phyloP scores from a whole-genome alignment of 2,888 invertebrate species.

The Argyresthia goedartella region DNA sequence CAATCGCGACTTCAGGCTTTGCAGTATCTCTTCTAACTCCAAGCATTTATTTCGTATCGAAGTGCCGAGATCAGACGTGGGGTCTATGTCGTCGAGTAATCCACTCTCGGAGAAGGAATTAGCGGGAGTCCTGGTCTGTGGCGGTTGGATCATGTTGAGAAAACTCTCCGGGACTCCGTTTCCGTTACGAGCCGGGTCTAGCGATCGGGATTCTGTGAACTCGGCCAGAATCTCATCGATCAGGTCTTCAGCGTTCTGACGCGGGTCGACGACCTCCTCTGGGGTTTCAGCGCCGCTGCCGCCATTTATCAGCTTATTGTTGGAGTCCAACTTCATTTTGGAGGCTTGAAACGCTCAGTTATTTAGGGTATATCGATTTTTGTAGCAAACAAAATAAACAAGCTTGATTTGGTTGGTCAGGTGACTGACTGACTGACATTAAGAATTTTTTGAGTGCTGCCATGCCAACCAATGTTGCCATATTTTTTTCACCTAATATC shows the following conservation, averaged over 20 bases:
- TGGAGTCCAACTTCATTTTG: slow-evolving; percentile 64
- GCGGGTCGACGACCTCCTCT: slow-evolving; percentile 53
- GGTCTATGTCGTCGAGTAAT: slow-evolving; percentile 61
- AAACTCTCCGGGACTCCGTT: slow-evolving; percentile 48
- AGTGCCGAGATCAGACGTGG: slow-evolving; percentile 57
- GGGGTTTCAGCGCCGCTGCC: slow-evolving; percentile 52
- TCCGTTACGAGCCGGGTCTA: slow-evolving; percentile 37
- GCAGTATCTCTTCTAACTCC: slow-evolving; percentile 63
- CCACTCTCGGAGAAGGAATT: slow-evolving; percentile 58
- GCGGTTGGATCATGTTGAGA: slow-evolving; percentile 55
- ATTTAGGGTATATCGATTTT: slow-evolving; percentile 31
- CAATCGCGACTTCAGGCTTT: slow-evolving; percentile 59
- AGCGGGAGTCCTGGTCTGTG: slow-evolving; percentile 55
- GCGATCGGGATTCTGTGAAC: slow-evolving; percentile 53
- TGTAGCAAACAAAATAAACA: slow-evolving; percentile 56
- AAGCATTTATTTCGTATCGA: slow-evolving; percentile 64
- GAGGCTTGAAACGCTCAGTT: slow-evolving; percentile 6
- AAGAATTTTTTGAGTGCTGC: too few relatives aligned
- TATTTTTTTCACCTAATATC: too few relatives aligned
- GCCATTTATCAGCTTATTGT: slow-evolving; percentile 61
- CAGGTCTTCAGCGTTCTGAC: slow-evolving; percentile 61
- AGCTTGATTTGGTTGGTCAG: slow-evolving; percentile 46
- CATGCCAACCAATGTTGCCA: too few relatives aligned
- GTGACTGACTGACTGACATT: slow-evolving; percentile 33
- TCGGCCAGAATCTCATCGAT: slow-evolving; percentile 63